Conservation (phyloP, 2,797 vertebrate species). For the Toxotes lorentzi region DNA sequence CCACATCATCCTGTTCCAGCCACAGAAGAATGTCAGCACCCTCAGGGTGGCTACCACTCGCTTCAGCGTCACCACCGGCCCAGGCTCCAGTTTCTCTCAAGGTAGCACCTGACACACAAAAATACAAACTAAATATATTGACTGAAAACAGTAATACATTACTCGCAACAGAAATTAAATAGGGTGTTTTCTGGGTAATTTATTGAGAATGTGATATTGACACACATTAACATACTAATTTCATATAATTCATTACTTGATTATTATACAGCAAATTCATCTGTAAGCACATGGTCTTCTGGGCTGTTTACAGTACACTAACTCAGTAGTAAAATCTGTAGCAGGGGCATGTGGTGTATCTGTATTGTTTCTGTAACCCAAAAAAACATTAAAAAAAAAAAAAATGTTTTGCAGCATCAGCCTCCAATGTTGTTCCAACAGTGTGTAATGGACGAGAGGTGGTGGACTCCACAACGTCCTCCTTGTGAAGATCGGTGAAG, state of each 20-base stretch:
- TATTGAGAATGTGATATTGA: not conserved
- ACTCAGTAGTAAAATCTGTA: not conserved
- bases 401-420: slow-evolving; percentile 82
- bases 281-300: not conserved
- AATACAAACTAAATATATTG: not conserved
- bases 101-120: slow-evolving; percentile 77
- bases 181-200: not conserved
- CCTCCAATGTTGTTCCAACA: slow-evolving; percentile 93
- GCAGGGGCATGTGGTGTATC: not conserved
- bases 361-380: not conserved
- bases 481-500: slow-evolving; percentile 87
- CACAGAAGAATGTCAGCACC: slow-evolving; percentile 96
- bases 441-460: slow-evolving; percentile 98
- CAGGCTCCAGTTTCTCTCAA: slow-evolving; percentile 90
- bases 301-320: not conserved
- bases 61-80: slow-evolving; percentile 89
- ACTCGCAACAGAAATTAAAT: not conserved
- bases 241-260: slow-evolving; percentile 9
- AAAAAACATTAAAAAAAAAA: slow-evolving; percentile 1
- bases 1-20: slow-evolving; percentile 98
- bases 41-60: slow-evolving; percentile 92
- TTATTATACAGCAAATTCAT: slow-evolving; percentile 10
- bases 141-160: not conserved
- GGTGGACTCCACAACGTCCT: slow-evolving; percentile 97
- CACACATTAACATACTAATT: not conserved